A percentile compares a stretch with the other conserved stretches of the same genome.
These are phyloP conservation scores for Drosophila niveifrons DNA, from an alignment of 2,888 invertebrate species.

Conservation along the genomic window DNA sequence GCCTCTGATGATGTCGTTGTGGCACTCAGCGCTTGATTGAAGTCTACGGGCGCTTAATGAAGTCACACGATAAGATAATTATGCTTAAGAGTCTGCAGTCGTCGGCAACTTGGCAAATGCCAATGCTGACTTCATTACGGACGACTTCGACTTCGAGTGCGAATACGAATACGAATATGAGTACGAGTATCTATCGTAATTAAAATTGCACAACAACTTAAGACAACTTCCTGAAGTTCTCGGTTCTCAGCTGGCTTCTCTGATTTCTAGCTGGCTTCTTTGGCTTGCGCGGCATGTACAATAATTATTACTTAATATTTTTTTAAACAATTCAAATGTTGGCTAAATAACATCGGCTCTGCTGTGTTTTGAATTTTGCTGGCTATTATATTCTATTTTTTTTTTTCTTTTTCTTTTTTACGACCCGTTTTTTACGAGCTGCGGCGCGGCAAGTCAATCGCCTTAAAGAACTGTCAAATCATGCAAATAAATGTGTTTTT, in stretches of 20 bases:
- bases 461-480: constrained; percentile 78
- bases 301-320: constrained; percentile 67
- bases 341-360: constrained; percentile 48
- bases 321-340: constrained; percentile 65
- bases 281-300: constrained; percentile 53
- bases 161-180: background rate
- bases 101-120: constrained; percentile 6
- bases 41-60: constrained; percentile 63
- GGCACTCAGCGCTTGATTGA: constrained; percentile 47
- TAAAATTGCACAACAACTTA: constrained; percentile 59
- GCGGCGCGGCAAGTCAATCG: constrained; percentile 66
- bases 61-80: constrained; percentile 71
- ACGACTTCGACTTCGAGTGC: background rate
- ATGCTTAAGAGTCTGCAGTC: constrained; percentile 44
- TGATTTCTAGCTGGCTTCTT: constrained; percentile 5
- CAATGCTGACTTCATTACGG: constrained; percentile 46
- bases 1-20: constrained; percentile 27
- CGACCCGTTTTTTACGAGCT: constrained; percentile 56
- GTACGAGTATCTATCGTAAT: constrained; percentile 40
- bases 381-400: constrained; percentile 43
- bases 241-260: constrained; percentile 3
- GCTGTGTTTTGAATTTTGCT: constrained; percentile 27
- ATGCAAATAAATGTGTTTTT: constrained; percentile 77
- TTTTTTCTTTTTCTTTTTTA: constrained; percentile 56
- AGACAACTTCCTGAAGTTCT: constrained; percentile 56